Evolutionary conservation across 2,113 vertebrate species (phyloP).

Genomic region (Xenus cinereus): DNA sequence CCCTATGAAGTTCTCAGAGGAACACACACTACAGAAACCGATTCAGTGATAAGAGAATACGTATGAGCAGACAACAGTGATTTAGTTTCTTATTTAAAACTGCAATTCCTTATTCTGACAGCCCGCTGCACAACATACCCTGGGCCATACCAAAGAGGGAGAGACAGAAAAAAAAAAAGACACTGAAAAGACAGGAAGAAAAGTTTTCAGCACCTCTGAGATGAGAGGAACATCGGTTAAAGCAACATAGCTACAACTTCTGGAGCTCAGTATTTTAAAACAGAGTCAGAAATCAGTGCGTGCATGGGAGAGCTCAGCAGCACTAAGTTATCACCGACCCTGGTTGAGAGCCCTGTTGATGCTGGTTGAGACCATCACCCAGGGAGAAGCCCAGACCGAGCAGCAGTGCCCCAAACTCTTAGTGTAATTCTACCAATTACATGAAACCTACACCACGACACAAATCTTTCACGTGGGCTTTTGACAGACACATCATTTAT

Average conservation of each 20-base stretch:
- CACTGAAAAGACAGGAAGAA: background rate
- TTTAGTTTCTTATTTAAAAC: background rate
- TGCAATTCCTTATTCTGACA: background rate
- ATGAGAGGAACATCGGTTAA: background rate
- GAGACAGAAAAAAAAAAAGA: no score
- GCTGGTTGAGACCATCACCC: background rate
- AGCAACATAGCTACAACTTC: background rate
- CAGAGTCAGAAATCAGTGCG: background rate
- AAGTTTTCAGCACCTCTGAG: background rate
- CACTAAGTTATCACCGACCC: background rate
- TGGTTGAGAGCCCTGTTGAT: background rate
- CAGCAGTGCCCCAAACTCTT: background rate
- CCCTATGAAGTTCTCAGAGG: background rate
- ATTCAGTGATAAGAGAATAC: background rate
- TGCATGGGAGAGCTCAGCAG: background rate
- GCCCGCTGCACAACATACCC: background rate
- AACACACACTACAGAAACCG: background rate
- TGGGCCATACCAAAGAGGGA: background rate
- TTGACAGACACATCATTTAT: background rate
- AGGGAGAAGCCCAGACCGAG: background rate
- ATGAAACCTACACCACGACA: fast-evolving
- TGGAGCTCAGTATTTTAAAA: background rate
- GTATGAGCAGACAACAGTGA: background rate
- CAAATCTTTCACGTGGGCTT: background rate
- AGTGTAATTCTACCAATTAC: background rate